A percentile compares a stretch with the other conserved stretches of the same genome.
These are phyloP conservation scores for Calephelis perditalis DNA, from an alignment of 2,888 invertebrate genomes.

Conservation along the genomic window DNA sequence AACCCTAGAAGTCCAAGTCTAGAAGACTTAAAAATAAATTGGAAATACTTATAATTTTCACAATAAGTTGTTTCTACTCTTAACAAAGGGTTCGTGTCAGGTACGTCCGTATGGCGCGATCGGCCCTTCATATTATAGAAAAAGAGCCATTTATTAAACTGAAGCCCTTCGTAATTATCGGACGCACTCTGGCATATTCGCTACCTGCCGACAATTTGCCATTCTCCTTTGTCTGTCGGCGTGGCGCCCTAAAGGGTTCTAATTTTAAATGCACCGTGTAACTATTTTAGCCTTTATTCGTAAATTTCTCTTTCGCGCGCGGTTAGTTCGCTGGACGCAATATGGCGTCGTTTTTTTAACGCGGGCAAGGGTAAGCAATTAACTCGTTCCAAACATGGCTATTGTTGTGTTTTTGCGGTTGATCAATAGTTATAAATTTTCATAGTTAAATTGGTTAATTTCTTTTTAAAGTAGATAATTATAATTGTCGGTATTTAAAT, in stretches of 20 bases:
- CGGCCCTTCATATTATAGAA: conserved; percentile 72
- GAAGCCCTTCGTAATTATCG: conserved; percentile 72
- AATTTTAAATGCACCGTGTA: conserved; percentile 76
- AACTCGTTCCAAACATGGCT: conserved; percentile 57
- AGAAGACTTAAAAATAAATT: neutral
- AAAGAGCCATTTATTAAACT: conserved; percentile 76
- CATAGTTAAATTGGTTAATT: conserved; percentile 15
- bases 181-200: conserved; percentile 70
- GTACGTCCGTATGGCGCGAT: conserved; percentile 75
- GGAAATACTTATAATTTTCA: conserved; percentile 37
- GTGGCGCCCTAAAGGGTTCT: conserved; percentile 78
- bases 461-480: conserved; percentile 2
- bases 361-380: conserved; percentile 68
- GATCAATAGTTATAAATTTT: conserved; percentile 20
- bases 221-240: conserved; percentile 75
- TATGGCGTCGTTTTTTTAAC: conserved; percentile 65
- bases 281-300: conserved; percentile 70
- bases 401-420: conserved; percentile 59
- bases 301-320: conserved; percentile 75
- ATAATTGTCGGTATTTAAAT: too few relatives aligned
- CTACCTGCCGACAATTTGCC: conserved; percentile 77
- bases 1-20: too few relatives aligned
- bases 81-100: conserved; percentile 67
- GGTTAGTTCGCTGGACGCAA: conserved; percentile 74
- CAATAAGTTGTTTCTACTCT: conserved; percentile 16